Evolutionary conservation across 2,888 invertebrate genomes (phyloP), one percentile per base, ranked within the genome.

Genomic region (Endomychus coccineus): DNA sequence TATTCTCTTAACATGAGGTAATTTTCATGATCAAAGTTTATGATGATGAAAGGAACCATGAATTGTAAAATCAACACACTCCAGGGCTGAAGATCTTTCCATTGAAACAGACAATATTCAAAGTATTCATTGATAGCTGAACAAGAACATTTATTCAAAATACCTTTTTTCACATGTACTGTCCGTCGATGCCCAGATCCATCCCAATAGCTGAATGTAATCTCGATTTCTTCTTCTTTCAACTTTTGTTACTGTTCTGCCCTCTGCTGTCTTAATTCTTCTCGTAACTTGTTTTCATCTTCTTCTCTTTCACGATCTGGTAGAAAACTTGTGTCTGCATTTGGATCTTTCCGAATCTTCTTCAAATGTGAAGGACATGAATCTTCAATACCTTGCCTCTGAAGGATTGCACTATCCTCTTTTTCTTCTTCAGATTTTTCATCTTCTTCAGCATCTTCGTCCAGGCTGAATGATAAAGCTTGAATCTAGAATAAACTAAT

Each of bases 161-260:
- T n/a, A 74, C 96, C 98, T 75, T 98, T 98, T 61, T 94, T 96
- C 74, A 97, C 84, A 37, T 81, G 76, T 9, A 91, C 87, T 59
- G 86, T 87, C 49, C 87, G 73, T 35, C 95, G 73, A 65, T 98
- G 98, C 0, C 97, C 97, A 0, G 96, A 96, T 3, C 98, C 98
- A 66, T 99, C 98, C 98, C 98, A 99, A 69, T 98, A 99, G 66
- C 95, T 95, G 74, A 95, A 90, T 2, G 96, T 96, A 21, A 98
- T 92, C 38, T 92, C 87, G 35, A 97, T 96, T 52, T 95, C 94
- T 68, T 97, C 95, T 62, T 90, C 91, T 65, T 97, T 98, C 0
- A 98, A 73, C 37, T 87, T 83, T 42, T 92, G 89, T 62, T 98
- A 98, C 54, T 94, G 92, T 62, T 80, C 83, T 4, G 86, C 88